These are phyloP conservation scores for Toxotes chatareus DNA, from an alignment of 2,113 vertebrate genomes.

Conservation along the genomic window DNA sequence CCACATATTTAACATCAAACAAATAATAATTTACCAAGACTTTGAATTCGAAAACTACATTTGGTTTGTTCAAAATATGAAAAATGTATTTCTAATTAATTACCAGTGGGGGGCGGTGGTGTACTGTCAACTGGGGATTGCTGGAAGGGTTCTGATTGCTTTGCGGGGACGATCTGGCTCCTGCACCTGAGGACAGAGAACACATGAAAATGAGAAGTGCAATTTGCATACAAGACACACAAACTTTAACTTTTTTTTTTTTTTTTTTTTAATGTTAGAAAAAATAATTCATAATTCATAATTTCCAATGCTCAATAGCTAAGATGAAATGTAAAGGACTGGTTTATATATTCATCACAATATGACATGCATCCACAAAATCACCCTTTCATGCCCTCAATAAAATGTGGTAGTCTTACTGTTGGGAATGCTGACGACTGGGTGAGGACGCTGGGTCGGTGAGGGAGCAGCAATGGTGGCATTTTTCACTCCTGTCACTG, in stretches of 20 bases:
- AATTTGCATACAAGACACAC: neutral
- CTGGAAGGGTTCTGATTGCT: slow-evolving; percentile 56
- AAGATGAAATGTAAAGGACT: neutral
- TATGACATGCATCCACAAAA: slow-evolving; percentile 4
- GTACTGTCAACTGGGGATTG: slow-evolving; percentile 75
- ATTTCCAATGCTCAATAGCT: neutral
- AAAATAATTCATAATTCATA: neutral
- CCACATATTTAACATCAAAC: neutral
- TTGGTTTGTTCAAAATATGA: neutral
- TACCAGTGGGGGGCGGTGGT: slow-evolving; percentile 81
- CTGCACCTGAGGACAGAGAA: slow-evolving; percentile 57
- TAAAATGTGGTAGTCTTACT: slow-evolving; percentile 68
- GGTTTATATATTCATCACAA: neutral
- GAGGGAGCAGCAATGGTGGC: slow-evolving; percentile 61
- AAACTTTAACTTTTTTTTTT: neutral
- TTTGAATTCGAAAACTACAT: neutral
- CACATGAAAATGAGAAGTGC: slow-evolving; percentile 4
- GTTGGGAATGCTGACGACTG: slow-evolving; percentile 69
- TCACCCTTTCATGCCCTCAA: neutral
- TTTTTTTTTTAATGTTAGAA: neutral
- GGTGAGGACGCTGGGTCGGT: slow-evolving; percentile 64
- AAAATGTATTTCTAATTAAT: slow-evolving; percentile 37
- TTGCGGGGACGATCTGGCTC: slow-evolving; percentile 75
- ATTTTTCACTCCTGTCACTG: slow-evolving; percentile 84
- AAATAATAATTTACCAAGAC: neutral